phyloP scores from a whole-genome alignment of 2,888 invertebrate species.

The Athripsodes cinereus region DNA sequence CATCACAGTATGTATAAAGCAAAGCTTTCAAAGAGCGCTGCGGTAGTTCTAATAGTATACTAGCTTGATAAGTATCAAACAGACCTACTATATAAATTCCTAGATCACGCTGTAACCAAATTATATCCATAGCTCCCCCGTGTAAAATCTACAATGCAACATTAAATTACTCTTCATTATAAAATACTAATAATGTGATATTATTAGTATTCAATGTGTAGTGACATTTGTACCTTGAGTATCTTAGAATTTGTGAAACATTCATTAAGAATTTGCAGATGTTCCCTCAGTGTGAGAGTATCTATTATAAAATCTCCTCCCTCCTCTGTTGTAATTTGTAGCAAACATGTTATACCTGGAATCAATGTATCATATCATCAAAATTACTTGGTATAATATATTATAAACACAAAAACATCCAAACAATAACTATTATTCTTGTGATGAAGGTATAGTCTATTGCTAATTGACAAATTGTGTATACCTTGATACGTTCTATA shows the following conservation, averaged over 20 bases:
- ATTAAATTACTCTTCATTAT: too few relatives aligned
- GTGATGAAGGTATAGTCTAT: neutral
- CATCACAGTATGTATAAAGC: slow-evolving; percentile 68
- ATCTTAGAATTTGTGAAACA: slow-evolving; percentile 85
- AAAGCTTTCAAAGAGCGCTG: slow-evolving; percentile 73
- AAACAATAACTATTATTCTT: neutral
- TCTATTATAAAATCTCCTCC: slow-evolving; percentile 84
- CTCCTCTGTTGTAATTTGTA: slow-evolving; percentile 82
- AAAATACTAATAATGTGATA: too few relatives aligned
- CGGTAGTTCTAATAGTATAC: slow-evolving; percentile 63
- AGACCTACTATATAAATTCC: slow-evolving; percentile 92
- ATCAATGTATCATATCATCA: neutral
- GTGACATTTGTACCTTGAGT: slow-evolving; percentile 69
- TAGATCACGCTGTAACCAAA: slow-evolving; percentile 94
- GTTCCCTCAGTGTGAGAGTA: slow-evolving; percentile 73
- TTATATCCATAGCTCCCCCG: slow-evolving; percentile 80
- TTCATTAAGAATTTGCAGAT: slow-evolving; percentile 77
- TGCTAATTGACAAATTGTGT: neutral
- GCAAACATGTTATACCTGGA: slow-evolving; percentile 76
- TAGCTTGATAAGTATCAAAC: slow-evolving; percentile 93
- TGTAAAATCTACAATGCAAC: slow-evolving; percentile 69
- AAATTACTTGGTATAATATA: neutral
- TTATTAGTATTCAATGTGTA: too few relatives aligned
- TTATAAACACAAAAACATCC: neutral
- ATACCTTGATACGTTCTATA: slow-evolving; percentile 85